Evolutionary conservation across 2,797 vertebrate species (phyloP), one percentile per base, ranked within the genome.

Genomic region (Gila robusta): DNA sequence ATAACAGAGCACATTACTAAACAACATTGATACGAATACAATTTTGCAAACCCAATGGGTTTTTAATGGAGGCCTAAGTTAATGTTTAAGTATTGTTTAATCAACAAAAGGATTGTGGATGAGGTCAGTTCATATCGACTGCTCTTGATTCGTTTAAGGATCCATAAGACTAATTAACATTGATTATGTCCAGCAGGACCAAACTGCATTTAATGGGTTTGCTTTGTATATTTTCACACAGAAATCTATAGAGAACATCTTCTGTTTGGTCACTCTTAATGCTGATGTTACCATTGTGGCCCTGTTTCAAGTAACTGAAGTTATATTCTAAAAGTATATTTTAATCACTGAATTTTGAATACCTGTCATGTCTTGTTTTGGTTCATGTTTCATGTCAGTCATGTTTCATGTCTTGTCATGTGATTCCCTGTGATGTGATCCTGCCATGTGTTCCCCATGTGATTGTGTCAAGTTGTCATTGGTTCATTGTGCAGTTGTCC

Each of bases 121-220:
- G 26, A 82, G 41, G 12, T 69, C 44, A 54, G 44, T 26, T 69
- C n/a, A 77, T 17, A 66, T 9, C 10, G 78, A 49, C 52, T 44
- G 10, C 17, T 64, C 67, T 59, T 79, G 49, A 84, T 79, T 56
- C 0, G 3, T 79, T 79, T 70, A 67, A 70, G 35, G n/a, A 69
- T 59, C 74, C 49, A 79, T 56, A 84, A 41, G 26, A 2, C 70
- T 64, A 81, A 81, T 80, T 81, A 23, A 47, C 12, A 79, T 64
- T 26, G 67, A 39, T 72, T 35, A 66, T 52, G 26, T 52, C 72
- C 32, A 54, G 39, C 12, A 77, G 14, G 6, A 64, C 37, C 26
- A 52, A 81, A 52, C 41, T 35, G 41, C 17, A n/a, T 52, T 70
- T 54, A 81, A 79, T 79, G 39, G 16, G 4, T 64, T 56, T 84